Evolutionary conservation across 2,797 vertebrate species (phyloP).

Genomic region (Coracias cyanogaster): DNA sequence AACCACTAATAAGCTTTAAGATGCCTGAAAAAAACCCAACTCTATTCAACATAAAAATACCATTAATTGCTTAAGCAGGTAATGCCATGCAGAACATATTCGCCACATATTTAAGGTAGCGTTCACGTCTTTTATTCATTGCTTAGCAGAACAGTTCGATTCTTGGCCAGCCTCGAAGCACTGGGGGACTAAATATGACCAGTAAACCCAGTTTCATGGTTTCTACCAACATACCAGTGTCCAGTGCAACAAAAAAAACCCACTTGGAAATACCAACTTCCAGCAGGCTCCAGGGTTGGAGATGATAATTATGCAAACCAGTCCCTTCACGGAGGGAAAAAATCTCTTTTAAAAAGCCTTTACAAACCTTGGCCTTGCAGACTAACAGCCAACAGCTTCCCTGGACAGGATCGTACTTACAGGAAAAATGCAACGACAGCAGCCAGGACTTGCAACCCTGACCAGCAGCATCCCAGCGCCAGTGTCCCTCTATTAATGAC

Average conservation of each 20-base stretch:
- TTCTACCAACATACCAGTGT: neutral
- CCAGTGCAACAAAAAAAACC: fast-evolving
- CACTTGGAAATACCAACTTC: neutral
- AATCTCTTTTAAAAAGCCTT: neutral
- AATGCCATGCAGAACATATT: fast-evolving
- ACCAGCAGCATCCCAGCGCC: neutral
- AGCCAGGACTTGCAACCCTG: neutral
- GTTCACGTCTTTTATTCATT: neutral
- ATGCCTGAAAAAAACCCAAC: neutral
- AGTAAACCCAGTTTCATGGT: neutral
- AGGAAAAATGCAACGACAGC: neutral
- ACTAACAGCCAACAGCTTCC: neutral
- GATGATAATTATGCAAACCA: neutral
- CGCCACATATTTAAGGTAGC: neutral
- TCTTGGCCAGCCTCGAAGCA: neutral
- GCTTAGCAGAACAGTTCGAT: neutral
- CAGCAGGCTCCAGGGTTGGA: neutral
- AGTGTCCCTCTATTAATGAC: neutral
- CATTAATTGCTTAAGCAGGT: neutral
- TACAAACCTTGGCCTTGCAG: neutral
- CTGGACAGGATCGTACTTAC: fast-evolving
- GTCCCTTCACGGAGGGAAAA: neutral
- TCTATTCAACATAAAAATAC: neutral
- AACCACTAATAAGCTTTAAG: neutral
- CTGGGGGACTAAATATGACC: neutral